Conservation (phyloP, 2,797 vertebrate genomes). For the Florisuga fusca region DNA sequence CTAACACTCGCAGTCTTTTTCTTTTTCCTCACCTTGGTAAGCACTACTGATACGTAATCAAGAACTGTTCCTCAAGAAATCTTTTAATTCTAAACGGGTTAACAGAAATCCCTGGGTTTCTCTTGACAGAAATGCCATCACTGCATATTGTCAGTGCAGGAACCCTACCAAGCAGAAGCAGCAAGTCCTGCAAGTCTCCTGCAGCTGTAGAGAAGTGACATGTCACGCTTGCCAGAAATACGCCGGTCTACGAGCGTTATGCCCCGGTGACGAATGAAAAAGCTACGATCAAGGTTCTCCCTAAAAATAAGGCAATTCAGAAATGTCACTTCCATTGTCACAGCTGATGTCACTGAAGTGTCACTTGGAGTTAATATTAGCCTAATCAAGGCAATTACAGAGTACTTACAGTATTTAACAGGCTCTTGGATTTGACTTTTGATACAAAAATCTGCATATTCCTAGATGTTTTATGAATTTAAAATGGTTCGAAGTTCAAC, state of each 20-base stretch:
- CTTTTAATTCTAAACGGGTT: background rate
- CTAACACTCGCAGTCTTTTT: background rate
- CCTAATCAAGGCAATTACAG: conserved; percentile 76
- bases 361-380: conserved; percentile 74
- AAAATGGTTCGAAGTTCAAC: conserved; percentile 19
- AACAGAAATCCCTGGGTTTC: background rate
- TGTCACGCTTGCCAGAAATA: background rate
- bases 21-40: background rate
- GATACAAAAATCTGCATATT: conserved; percentile 76
- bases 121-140: background rate
- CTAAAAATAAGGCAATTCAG: conserved; percentile 77
- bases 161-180: background rate
- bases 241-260: background rate
- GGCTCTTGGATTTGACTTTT: conserved; percentile 68
- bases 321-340: conserved; percentile 70
- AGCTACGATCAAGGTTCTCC: conserved; percentile 64
- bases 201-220: background rate
- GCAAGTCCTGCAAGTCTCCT: background rate
- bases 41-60: background rate
- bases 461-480: conserved; percentile 27
- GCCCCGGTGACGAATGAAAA: background rate
- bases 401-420: conserved; percentile 72
- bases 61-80: background rate
- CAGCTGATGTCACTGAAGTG: conserved; percentile 68
- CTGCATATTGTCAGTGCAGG: background rate